A percentile compares a stretch with the other conserved stretches of the same genome.
phyloP scores from a whole-genome alignment of 1,140 invertebrate genomes.

The Pseudomyrmex concolor region DNA sequence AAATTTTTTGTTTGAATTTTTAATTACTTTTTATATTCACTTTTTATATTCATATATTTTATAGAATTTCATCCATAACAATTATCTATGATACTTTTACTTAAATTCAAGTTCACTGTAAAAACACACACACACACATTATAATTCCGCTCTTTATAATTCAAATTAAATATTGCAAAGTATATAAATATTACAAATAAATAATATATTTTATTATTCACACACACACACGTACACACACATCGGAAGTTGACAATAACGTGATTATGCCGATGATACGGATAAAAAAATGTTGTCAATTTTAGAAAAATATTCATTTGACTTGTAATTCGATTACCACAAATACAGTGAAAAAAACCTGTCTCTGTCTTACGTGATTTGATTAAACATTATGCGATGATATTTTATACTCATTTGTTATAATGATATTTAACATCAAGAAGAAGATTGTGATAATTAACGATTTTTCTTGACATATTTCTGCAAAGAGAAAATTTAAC shows the following conservation, averaged over 20 bases:
- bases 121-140: neutral
- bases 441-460: neutral
- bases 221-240: neutral
- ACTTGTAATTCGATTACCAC: conserved; percentile 2
- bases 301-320: neutral
- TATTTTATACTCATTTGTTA: neutral
- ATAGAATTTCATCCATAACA: no score
- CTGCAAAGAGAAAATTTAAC: neutral
- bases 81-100: no score
- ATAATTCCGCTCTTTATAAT: neutral
- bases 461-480: neutral
- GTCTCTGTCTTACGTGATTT: neutral
- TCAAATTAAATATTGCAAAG: no score
- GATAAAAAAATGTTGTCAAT: conserved; percentile 13
- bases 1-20: neutral
- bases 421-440: neutral
- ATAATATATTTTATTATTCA: conserved; percentile 37
- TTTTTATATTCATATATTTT: neutral
- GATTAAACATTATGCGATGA: neutral
- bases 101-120: no score
- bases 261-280: neutral
- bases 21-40: neutral
- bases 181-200: conserved; percentile 11
- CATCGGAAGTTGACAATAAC: neutral
- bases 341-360: neutral